phyloP scores from a whole-genome alignment of 2,797 vertebrate species.

The Todus mexicanus region DNA sequence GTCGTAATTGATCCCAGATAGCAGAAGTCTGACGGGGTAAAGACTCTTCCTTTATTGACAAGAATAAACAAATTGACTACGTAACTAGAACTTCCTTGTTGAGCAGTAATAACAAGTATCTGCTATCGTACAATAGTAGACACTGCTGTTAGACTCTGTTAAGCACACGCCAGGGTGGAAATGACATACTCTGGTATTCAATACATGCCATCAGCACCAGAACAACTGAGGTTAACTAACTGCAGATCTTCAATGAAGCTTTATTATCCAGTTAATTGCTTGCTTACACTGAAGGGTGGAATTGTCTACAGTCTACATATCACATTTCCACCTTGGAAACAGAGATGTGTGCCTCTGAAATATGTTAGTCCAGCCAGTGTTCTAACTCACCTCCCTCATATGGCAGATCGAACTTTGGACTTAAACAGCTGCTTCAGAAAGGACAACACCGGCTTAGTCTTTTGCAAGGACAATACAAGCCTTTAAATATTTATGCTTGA shows the following conservation, averaged over 20 bases:
- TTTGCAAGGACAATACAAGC: constrained; percentile 46
- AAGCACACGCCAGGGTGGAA: neutral
- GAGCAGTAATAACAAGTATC: neutral
- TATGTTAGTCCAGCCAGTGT: neutral
- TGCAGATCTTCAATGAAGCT: neutral
- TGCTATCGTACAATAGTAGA: neutral
- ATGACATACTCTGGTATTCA: neutral
- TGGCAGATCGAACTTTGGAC: neutral
- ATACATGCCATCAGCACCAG: neutral
- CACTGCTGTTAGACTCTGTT: neutral
- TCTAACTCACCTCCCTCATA: neutral
- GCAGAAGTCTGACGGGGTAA: neutral
- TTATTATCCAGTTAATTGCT: neutral
- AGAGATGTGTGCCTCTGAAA: neutral
- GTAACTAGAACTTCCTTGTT: neutral
- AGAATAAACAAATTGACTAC: neutral
- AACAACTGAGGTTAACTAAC: neutral
- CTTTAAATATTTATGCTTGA: constrained; percentile 70
- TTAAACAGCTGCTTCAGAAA: neutral
- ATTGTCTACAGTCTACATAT: neutral
- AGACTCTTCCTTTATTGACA: neutral
- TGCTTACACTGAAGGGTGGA: neutral
- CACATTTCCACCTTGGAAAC: neutral
- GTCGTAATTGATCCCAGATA: neutral
- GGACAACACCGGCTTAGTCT: neutral